Percentiles rank a stretch among this genome's conserved stretches.
Evolutionary conservation across 2,888 invertebrate species (phyloP).

Genomic region (Ectemnius cavifrons): DNA sequence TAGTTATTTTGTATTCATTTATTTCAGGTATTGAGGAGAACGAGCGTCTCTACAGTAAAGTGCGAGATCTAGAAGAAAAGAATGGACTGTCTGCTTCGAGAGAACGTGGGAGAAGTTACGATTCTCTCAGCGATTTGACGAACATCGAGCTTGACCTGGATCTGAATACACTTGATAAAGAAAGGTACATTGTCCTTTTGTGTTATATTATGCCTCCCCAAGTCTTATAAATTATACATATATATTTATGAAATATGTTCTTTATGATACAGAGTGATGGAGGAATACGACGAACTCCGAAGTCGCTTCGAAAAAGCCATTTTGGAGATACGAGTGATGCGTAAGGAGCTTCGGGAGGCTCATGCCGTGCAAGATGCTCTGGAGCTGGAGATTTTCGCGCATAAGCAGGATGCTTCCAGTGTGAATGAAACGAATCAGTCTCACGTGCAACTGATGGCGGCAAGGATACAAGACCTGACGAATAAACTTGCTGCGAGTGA

Average conservation of each 20-base stretch:
- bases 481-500: slow-evolving; percentile 89
- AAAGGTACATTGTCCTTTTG: slow-evolving; percentile 74
- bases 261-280: slow-evolving; percentile 81
- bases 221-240: slow-evolving; percentile 11
- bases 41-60: slow-evolving; percentile 84
- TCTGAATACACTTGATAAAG: slow-evolving; percentile 86
- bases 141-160: slow-evolving; percentile 88
- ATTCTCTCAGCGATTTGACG: slow-evolving; percentile 89
- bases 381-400: slow-evolving; percentile 87
- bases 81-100: slow-evolving; percentile 80
- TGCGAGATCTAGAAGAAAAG: slow-evolving; percentile 86
- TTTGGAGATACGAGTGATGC: slow-evolving; percentile 90
- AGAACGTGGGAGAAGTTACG: slow-evolving; percentile 84
- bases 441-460: slow-evolving; percentile 89
- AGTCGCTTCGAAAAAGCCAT: slow-evolving; percentile 90
- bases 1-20: not conserved
- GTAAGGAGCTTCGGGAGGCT: slow-evolving; percentile 88
- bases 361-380: slow-evolving; percentile 89
- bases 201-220: not conserved
- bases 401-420: slow-evolving; percentile 85
- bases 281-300: slow-evolving; percentile 88
- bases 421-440: slow-evolving; percentile 84
- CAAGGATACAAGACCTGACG: slow-evolving; percentile 90
- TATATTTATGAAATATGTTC: not conserved
- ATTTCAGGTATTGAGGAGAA: slow-evolving; percentile 85